These are phyloP conservation scores for Emydocephalus ijimae DNA, from an alignment of 2,113 vertebrate genomes.

Conservation along the genomic window DNA sequence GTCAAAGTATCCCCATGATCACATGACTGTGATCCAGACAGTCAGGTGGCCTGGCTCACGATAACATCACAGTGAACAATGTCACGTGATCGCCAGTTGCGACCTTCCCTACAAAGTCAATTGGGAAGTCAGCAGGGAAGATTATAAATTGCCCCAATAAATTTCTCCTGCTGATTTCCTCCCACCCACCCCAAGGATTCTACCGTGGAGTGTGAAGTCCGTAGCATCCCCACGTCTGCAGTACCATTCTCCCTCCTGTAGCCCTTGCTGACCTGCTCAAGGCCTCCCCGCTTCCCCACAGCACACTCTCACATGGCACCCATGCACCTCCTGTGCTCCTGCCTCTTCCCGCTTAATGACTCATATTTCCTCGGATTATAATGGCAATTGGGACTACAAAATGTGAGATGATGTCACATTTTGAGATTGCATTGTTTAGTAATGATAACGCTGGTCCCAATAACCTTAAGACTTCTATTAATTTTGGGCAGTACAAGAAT, in stretches of 20 bases:
- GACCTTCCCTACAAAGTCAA: neutral
- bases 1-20: neutral
- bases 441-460: neutral
- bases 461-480: neutral
- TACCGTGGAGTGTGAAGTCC: neutral
- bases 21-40: neutral
- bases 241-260: neutral
- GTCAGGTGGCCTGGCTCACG: neutral
- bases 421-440: neutral
- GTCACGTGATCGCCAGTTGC: no score
- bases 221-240: neutral
- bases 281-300: neutral
- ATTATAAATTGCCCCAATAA: neutral
- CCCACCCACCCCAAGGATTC: neutral
- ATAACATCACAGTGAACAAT: neutral
- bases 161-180: neutral
- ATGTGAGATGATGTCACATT: neutral
- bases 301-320: neutral
- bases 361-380: neutral
- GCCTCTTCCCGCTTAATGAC: neutral
- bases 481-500: neutral
- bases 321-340: neutral
- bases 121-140: neutral
- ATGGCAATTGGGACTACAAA: neutral
- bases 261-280: neutral